phyloP scores from a whole-genome alignment of 2,888 invertebrate genomes.

The Cremastinae sp. region DNA sequence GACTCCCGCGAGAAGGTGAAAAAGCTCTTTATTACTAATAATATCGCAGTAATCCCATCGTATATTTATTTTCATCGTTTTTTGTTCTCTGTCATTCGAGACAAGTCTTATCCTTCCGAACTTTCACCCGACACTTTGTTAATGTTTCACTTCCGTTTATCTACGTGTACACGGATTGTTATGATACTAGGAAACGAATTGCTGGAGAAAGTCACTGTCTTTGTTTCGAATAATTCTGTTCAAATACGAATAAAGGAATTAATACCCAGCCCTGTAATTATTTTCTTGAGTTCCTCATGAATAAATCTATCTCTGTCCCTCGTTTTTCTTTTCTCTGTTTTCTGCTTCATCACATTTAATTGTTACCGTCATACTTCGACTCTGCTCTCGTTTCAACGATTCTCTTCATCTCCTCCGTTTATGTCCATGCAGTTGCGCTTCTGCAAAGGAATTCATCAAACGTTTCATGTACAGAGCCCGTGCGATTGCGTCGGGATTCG shows the following conservation, averaged over 20 bases:
- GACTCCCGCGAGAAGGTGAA: too few relatives aligned
- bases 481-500: not conserved
- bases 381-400: not conserved
- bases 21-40: too few relatives aligned
- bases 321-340: not conserved
- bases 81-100: too few relatives aligned
- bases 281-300: conserved; percentile 10
- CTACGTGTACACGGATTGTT: too few relatives aligned
- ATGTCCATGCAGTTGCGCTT: not conserved
- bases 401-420: not conserved
- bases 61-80: too few relatives aligned
- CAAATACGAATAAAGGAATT: conserved; percentile 28
- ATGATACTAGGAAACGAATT: not conserved
- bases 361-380: not conserved
- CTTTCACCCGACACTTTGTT: too few relatives aligned
- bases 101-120: too few relatives aligned
- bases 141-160: too few relatives aligned
- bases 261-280: conserved; percentile 29
- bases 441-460: not conserved
- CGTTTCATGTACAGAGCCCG: not conserved
- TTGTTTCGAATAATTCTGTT: conserved; percentile 16
- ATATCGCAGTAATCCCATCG: too few relatives aligned
- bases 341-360: not conserved
- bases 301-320: conserved; percentile 1
- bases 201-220: conserved; percentile 9